phyloP scores from a whole-genome alignment of 2,113 vertebrate genomes.

The Raja brachyura region DNA sequence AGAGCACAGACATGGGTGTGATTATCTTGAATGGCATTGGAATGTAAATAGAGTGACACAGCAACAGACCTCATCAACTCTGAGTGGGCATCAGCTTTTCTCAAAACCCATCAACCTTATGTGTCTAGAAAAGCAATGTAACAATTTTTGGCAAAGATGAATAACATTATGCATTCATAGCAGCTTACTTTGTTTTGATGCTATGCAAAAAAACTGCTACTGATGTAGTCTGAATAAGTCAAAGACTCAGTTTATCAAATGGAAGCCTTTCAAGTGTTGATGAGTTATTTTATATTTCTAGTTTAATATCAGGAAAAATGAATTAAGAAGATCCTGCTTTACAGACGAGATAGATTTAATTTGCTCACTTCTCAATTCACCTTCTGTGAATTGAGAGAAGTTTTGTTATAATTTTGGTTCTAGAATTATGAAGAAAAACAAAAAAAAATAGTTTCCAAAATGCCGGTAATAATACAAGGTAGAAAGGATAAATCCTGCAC shows the following conservation, averaged over 20 bases:
- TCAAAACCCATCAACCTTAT: not conserved
- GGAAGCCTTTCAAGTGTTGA: not conserved
- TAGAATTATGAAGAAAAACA: not conserved
- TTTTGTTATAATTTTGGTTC: not conserved
- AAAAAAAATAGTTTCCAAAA: not conserved
- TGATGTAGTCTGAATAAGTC: not conserved
- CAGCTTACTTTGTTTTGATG: not conserved
- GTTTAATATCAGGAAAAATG: not conserved
- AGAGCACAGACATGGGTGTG: not conserved
- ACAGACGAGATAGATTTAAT: not conserved
- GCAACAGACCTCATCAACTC: not conserved
- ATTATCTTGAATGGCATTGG: not conserved
- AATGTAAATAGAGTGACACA: not conserved
- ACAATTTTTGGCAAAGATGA: not conserved
- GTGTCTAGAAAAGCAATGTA: constrained; percentile 3
- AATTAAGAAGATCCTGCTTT: not conserved
- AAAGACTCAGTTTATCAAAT: not conserved
- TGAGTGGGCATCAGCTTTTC: not conserved
- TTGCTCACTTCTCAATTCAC: not conserved
- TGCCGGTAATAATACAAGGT: not conserved
- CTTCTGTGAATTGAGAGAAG: not conserved
- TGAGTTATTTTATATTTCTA: not conserved
- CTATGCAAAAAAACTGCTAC: not conserved
- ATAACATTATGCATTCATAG: not conserved
- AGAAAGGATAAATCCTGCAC: not conserved